Conservation (phyloP, 2,113 vertebrate genomes). For the Xenus cinereus region DNA sequence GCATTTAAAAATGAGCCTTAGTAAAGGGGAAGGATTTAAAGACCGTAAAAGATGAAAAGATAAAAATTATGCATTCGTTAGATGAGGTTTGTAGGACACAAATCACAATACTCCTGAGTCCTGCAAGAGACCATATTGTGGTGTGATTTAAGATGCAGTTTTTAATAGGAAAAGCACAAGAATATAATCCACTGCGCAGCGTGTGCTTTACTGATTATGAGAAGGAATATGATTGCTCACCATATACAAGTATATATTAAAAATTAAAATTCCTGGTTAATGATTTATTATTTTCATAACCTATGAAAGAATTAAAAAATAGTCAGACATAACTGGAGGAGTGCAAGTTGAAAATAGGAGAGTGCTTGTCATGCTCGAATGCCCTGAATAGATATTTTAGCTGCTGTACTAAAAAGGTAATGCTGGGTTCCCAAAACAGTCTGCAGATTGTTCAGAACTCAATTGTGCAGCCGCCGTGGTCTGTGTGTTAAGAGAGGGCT, state of each 20-base stretch:
- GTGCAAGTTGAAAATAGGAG: background rate
- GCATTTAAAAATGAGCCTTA: background rate
- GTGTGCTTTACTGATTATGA: background rate
- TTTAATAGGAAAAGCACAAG: background rate
- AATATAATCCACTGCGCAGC: background rate
- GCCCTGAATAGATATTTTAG: background rate
- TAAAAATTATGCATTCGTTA: background rate
- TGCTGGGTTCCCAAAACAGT: background rate
- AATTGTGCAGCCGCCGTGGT: background rate
- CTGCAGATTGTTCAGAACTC: background rate
- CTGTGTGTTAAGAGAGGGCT: background rate
- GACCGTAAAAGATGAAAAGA: background rate
- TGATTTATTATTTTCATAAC: conserved; percentile 16
- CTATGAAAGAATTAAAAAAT: background rate
- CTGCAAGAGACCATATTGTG: background rate
- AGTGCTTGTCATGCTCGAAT: background rate
- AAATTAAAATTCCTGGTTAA: background rate
- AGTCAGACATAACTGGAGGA: background rate
- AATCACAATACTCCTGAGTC: background rate
- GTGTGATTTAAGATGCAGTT: background rate
- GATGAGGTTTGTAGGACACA: background rate
- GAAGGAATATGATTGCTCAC: background rate
- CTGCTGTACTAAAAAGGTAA: background rate
- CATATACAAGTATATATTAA: background rate
- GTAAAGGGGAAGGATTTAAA: background rate